Conservation (phyloP, 2,797 vertebrate genomes). For the Silurus aristotelis region DNA sequence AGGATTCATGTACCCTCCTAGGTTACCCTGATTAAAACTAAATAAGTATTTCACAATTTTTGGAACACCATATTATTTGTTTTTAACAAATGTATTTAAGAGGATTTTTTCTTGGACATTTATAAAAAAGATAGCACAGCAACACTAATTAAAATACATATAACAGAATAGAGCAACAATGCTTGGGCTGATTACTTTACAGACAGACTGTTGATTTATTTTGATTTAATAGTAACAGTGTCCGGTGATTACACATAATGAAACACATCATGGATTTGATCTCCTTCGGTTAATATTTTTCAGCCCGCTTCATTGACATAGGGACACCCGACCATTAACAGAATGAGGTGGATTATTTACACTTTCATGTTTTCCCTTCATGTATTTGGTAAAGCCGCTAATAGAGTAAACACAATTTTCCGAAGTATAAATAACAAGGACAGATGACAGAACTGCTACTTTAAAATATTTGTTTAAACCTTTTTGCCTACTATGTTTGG, state of each 20-base stretch:
- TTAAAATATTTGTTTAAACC: neutral
- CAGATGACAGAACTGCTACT: neutral
- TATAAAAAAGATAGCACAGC: too few relatives aligned
- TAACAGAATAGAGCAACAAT: neutral
- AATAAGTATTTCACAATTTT: neutral
- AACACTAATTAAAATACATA: too few relatives aligned
- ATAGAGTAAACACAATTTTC: neutral
- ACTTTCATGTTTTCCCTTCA: too few relatives aligned
- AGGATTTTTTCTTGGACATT: neutral
- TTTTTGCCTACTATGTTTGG: too few relatives aligned
- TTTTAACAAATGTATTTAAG: neutral
- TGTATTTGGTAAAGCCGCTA: neutral
- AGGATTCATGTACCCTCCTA: neutral
- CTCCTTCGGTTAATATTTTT: neutral
- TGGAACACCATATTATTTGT: neutral
- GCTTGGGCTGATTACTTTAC: neutral
- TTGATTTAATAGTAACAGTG: neutral
- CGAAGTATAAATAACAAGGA: neutral
- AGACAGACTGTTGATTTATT: neutral
- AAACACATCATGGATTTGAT: neutral
- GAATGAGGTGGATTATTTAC: slow-evolving; percentile 6
- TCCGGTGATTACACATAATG: neutral
- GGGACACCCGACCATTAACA: neutral
- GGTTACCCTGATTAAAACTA: neutral
- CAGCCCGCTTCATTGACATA: neutral